Evolutionary conservation across 2,113 vertebrate species (phyloP).

Genomic region (Beaufortia kweichowensis): DNA sequence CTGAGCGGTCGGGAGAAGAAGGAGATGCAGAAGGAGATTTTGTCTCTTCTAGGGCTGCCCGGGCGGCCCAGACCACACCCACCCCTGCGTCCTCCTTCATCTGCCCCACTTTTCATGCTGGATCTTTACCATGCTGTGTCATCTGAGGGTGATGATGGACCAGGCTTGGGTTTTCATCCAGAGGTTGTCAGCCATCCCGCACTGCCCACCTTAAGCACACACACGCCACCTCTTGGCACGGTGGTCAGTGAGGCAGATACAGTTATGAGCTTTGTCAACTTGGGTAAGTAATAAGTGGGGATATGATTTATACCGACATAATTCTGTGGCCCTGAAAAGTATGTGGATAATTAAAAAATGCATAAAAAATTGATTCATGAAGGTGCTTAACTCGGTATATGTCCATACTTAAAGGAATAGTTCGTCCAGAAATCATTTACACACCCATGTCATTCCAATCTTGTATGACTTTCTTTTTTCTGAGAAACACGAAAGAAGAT

Average conservation of each 20-base stretch:
- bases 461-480: no score
- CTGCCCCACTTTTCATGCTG: constrained; percentile 93
- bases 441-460: no score
- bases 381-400: no score
- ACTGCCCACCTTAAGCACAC: constrained; percentile 79
- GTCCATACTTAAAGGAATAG: no score
- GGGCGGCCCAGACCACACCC: constrained; percentile 76
- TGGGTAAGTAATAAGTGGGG: constrained; percentile 79
- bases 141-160: constrained; percentile 69
- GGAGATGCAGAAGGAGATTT: constrained; percentile 91
- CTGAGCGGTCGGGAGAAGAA: constrained; percentile 86
- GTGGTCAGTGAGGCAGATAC: constrained; percentile 87
- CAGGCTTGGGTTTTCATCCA: constrained; percentile 58
- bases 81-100: constrained; percentile 78
- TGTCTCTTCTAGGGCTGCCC: constrained; percentile 85
- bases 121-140: constrained; percentile 91
- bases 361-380: no score
- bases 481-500: no score
- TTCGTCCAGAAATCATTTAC: no score
- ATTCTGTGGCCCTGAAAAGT: neutral
- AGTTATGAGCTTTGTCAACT: constrained; percentile 94
- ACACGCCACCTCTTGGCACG: constrained; percentile 75
- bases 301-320: no score
- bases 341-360: no score
- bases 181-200: constrained; percentile 59